Base-by-base conservation (phyloP, 2,888 invertebrate species). In the Leptinotarsa tumamoca region DNA sequence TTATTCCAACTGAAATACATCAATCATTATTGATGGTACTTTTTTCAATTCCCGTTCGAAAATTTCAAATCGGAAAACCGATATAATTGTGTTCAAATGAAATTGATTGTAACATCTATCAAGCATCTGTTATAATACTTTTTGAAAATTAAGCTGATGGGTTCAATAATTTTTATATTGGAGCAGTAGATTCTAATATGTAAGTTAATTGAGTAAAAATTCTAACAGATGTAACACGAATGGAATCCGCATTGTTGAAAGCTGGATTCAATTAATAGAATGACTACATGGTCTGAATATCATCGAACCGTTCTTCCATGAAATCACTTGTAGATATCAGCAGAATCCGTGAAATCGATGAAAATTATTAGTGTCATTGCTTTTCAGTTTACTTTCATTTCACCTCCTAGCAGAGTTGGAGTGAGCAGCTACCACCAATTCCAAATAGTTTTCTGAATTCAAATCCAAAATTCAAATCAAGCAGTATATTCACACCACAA, bases 191-290 rank as follows among this genome's bases (percentile, higher is more conserved):
- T 33, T 23, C 23, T 17, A 10, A 54, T 52, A 68, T 68, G 51
- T 68, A 68, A 54, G 51, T 70, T 74, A 74, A 75, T 72, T 56
- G 58, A 18, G 49, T 23, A 63, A 43, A 72, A 68, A 72, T 71
- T 49, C 23, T 54, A 75, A 72, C 75, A 75, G 68, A 63, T 72
- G 75, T 49, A 56, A 23, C 23, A 27, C 51, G 66, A 43, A 43
- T 27, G 13, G 33, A 27, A n/a, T 63, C 50, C 43, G 18, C 58
- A 23, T 63, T 17, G 33, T 63, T n/a, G 14, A 63, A 63, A 33
- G n/a, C 43, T 63, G 63, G n/a, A n/a, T 33, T 63, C 63, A 63
- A 63, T 63, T 63, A 63, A 27, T 63, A 23, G 15, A 61, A 15
- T 10, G 15, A 63, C n/a, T 63, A 13, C 15, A 63, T 63, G 33